Conservation (phyloP, 2,888 invertebrate genomes). For the Lamproptera curius region DNA sequence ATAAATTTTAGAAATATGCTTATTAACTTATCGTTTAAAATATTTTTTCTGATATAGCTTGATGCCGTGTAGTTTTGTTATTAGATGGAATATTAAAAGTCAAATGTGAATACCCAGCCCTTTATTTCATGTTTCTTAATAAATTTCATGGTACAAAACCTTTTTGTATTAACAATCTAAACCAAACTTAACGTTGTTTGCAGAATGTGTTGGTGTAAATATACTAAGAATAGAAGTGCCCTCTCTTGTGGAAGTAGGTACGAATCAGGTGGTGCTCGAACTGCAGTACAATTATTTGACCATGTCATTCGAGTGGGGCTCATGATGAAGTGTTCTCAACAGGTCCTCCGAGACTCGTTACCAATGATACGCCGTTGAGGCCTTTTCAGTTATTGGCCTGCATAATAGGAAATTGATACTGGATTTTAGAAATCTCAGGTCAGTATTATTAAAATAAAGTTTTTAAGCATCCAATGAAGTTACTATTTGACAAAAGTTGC, state of each 20-base stretch:
- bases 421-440: constrained; percentile 60
- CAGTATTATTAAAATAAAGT: background rate
- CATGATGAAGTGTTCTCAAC: constrained; percentile 72
- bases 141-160: too few relatives aligned
- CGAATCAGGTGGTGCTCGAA: constrained; percentile 53
- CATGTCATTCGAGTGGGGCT: constrained; percentile 47
- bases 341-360: constrained; percentile 64
- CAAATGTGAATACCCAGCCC: too few relatives aligned
- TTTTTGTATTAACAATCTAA: too few relatives aligned
- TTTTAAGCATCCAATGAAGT: background rate
- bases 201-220: constrained; percentile 70
- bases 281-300: constrained; percentile 49
- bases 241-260: constrained; percentile 55
- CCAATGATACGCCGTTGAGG: constrained; percentile 65
- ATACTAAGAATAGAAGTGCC: constrained; percentile 65
- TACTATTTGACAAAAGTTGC: too few relatives aligned
- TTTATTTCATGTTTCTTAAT: too few relatives aligned
- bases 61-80: too few relatives aligned
- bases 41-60: too few relatives aligned
- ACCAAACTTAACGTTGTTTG: constrained; percentile 16
- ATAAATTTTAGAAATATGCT: too few relatives aligned
- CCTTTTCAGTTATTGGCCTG: constrained; percentile 68
- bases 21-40: too few relatives aligned
- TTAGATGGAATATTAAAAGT: too few relatives aligned
- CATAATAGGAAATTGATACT: constrained; percentile 68